Percentiles rank a stretch among this genome's conserved stretches.
These are phyloP conservation scores for Rhinolophus ferrumequinum DNA, from an alignment of 2,113 vertebrate species.

Conservation along the genomic window DNA sequence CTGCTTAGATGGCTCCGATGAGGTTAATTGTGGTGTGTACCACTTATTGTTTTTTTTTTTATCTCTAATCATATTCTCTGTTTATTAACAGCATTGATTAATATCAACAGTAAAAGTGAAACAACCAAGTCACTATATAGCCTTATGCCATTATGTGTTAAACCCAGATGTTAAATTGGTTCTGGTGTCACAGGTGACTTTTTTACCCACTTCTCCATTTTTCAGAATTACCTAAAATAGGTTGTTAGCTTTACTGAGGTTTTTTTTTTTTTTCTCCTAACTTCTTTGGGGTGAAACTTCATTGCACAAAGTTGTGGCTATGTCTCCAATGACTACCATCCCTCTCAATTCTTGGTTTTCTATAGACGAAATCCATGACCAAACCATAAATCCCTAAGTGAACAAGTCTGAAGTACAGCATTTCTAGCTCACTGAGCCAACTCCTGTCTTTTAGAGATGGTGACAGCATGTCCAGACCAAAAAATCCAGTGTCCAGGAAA, in stretches of 20 bases:
- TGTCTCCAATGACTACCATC: neutral
- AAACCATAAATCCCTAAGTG: neutral
- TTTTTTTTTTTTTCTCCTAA: neutral
- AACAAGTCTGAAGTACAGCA: neutral
- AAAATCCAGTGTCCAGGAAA: constrained; percentile 87
- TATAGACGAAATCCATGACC: neutral
- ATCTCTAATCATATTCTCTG: neutral
- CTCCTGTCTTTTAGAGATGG: constrained; percentile 32
- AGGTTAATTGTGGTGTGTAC: constrained; percentile 89
- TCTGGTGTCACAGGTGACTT: neutral
- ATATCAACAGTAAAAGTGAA: neutral
- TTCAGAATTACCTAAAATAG: neutral
- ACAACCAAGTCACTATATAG: neutral
- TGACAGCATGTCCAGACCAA: constrained; percentile 82
- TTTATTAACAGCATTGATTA: neutral
- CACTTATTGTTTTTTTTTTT: too few species aligned
- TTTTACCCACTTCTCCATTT: neutral
- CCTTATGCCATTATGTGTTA: too few species aligned
- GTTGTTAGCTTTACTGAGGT: neutral
- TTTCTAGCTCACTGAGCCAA: neutral
- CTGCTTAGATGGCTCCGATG: constrained; percentile 94
- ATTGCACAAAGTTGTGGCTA: neutral
- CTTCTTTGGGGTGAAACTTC: neutral
- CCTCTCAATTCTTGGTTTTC: neutral
- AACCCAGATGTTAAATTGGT: neutral